phyloP scores from a whole-genome alignment of 2,888 invertebrate species.

The Ganaspis brasiliensis region DNA sequence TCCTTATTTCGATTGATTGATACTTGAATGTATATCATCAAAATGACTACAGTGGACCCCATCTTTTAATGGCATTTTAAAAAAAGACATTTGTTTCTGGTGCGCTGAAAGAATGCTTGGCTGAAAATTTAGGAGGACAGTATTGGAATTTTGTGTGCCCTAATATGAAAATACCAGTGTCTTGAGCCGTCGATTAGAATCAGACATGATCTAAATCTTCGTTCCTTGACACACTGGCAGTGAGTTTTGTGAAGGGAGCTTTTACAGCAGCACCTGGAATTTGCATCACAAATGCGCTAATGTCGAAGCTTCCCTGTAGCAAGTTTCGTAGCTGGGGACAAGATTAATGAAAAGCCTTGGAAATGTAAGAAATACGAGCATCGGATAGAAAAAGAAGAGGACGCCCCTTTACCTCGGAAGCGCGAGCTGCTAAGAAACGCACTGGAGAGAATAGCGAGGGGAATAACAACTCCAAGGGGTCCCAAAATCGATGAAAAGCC shows the following conservation, averaged over 20 bases:
- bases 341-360: conserved; percentile 70
- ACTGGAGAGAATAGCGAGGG: conserved; percentile 9
- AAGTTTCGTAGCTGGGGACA: conserved; percentile 52
- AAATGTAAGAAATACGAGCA: conserved; percentile 61
- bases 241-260: conserved; percentile 34
- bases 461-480: conserved; percentile 7
- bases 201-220: conserved; percentile 25
- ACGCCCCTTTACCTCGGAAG: conserved; percentile 41
- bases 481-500: conserved; percentile 39
- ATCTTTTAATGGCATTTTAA: too few species aligned
- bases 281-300: conserved; percentile 73
- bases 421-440: conserved; percentile 39
- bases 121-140: background rate
- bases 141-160: conserved; percentile 6
- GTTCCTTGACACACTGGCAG: conserved; percentile 13
- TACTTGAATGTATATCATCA: too few species aligned
- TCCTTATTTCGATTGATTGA: too few species aligned
- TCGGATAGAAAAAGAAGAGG: conserved; percentile 19
- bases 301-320: conserved; percentile 44
- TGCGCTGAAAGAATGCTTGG: too few species aligned
- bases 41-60: too few species aligned
- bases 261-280: conserved; percentile 55
- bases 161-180: conserved; percentile 37
- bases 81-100: too few species aligned
- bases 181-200: conserved; percentile 20